Evolutionary conservation across 2,113 vertebrate species (phyloP).

Genomic region (Arvicanthis niloticus): DNA sequence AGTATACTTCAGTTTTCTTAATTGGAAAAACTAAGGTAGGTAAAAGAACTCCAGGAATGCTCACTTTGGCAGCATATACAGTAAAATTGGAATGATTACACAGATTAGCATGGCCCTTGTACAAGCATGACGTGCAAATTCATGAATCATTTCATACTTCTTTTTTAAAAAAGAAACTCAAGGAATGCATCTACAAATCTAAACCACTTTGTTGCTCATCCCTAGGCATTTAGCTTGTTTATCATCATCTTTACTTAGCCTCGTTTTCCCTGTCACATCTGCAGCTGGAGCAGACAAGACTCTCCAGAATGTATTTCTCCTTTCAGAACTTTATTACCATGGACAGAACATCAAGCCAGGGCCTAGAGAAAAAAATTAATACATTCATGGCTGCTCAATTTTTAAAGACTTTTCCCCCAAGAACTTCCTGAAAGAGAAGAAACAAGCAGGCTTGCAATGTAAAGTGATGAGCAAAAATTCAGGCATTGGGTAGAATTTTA

Average conservation of each 20-base stretch:
- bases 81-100: background rate
- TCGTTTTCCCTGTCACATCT: slow-evolving; percentile 41
- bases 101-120: background rate
- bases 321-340: background rate
- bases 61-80: background rate
- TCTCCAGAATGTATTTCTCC: background rate
- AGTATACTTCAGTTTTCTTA: slow-evolving; percentile 19
- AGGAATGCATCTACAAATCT: slow-evolving; percentile 7
- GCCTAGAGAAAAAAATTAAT: background rate
- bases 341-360: background rate
- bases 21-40: background rate
- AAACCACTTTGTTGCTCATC: background rate
- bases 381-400: background rate
- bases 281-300: slow-evolving; percentile 6
- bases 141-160: background rate
- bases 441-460: background rate
- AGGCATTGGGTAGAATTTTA: background rate
- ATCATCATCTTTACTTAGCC: background rate
- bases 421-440: slow-evolving; percentile 22
- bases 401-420: slow-evolving; percentile 34
- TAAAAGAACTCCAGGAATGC: slow-evolving; percentile 42
- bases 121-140: background rate
- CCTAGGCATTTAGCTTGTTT: background rate
- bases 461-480: slow-evolving; percentile 16
- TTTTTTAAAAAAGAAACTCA: background rate